These are phyloP conservation scores for Trachelus tabidus DNA, from an alignment of 2,888 invertebrate species.

Conservation along the genomic window DNA sequence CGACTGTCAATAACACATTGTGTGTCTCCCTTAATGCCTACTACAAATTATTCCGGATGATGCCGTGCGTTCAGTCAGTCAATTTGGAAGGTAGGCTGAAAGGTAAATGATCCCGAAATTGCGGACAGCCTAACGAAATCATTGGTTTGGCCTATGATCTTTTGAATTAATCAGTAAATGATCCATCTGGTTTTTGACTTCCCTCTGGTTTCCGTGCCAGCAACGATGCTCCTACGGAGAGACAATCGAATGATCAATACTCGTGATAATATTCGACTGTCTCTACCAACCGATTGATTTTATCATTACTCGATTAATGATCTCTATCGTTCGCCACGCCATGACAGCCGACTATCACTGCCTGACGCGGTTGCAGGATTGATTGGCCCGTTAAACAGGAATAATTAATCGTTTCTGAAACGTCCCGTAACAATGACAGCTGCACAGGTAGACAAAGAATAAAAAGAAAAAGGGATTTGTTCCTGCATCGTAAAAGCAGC, in stretches of 20 bases:
- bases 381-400: background rate
- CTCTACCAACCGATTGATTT: background rate
- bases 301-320: background rate
- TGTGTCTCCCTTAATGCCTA: background rate
- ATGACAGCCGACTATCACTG: background rate
- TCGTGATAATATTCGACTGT: background rate
- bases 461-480: background rate
- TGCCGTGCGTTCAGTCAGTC: background rate
- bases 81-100: background rate
- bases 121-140: background rate
- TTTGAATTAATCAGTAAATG: background rate
- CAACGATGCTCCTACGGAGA: too few relatives aligned
- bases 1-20: background rate
- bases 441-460: background rate
- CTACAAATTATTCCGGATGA: background rate
- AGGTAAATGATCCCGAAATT: background rate
- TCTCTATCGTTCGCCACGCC: background rate
- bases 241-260: background rate
- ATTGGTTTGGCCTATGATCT: background rate
- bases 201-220: background rate
- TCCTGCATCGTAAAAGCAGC: accelerated
- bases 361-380: background rate
- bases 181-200: background rate
- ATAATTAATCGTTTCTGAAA: background rate
- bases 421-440: background rate